These are phyloP conservation scores for Vanessa atalanta DNA, from an alignment of 1,140 invertebrate genomes.

Conservation along the genomic window DNA sequence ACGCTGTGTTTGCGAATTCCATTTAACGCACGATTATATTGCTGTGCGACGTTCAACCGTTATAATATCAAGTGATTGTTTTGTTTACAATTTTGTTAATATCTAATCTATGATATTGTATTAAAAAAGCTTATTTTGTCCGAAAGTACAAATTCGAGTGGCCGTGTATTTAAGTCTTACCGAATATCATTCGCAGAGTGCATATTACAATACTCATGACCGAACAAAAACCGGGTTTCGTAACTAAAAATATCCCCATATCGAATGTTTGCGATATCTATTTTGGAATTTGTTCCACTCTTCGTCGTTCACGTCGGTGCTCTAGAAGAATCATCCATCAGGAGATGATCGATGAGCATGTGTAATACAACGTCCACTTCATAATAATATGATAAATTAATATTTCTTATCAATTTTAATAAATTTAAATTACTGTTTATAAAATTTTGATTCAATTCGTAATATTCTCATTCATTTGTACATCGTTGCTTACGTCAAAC, in stretches of 20 bases:
- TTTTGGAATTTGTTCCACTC: conserved; percentile 71
- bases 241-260: conserved; percentile 77
- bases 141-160: neutral
- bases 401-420: neutral
- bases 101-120: conserved; percentile 2
- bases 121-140: conserved; percentile 3
- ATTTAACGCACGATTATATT: conserved; percentile 22
- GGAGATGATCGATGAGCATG: conserved; percentile 34
- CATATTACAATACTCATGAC: conserved; percentile 71
- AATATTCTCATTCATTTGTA: conserved; percentile 29
- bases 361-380: conserved; percentile 4
- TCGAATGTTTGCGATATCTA: conserved; percentile 79
- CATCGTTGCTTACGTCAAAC: conserved; percentile 43
- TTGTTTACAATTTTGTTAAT: conserved; percentile 19
- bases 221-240: conserved; percentile 76
- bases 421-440: conserved; percentile 16
- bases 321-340: conserved; percentile 43
- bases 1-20: conserved; percentile 53
- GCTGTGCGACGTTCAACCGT: conserved; percentile 41
- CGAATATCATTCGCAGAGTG: conserved; percentile 58
- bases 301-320: conserved; percentile 45
- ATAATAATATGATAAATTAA: conserved; percentile 1
- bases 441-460: conserved; percentile 28
- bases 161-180: conserved; percentile 55
- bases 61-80: conserved; percentile 26